A percentile compares a stretch with the other conserved stretches of the same genome.
Evolutionary conservation across 2,113 vertebrate genomes (phyloP).

Genomic region (Pycnonotus jocosus): DNA sequence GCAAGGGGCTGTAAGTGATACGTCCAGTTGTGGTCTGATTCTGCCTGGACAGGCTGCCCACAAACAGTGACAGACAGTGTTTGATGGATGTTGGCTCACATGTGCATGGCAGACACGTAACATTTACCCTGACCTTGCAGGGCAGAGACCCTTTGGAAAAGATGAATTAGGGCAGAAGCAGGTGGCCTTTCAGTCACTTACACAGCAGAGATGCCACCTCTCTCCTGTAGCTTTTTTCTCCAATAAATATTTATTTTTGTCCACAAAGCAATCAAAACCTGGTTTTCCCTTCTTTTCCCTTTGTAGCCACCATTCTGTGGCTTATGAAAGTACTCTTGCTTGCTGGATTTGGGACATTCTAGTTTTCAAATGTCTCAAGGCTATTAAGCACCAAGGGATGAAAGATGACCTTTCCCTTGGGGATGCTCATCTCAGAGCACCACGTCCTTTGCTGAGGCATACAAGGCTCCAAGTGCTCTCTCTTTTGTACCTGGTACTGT

Average conservation of each 20-base stretch:
- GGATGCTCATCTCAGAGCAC: background rate
- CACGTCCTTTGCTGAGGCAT: background rate
- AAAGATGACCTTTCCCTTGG: background rate
- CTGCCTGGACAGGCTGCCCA: background rate
- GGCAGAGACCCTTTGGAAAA: background rate
- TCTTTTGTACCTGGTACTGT: background rate
- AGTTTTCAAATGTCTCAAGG: background rate
- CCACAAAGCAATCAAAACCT: background rate
- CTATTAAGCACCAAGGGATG: background rate
- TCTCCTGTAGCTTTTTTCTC: background rate
- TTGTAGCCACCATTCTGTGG: background rate
- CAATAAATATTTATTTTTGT: background rate
- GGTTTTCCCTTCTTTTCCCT: background rate
- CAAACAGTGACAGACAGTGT: fast-evolving
- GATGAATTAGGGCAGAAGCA: background rate
- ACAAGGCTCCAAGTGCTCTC: background rate
- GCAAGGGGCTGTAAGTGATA: background rate
- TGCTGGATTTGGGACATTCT: background rate
- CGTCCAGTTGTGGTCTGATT: fast-evolving
- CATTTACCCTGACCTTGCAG: background rate
- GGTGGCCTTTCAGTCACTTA: background rate
- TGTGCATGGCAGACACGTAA: fast-evolving
- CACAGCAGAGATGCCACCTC: background rate
- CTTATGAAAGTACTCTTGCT: background rate
- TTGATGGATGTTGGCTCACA: background rate